Conservation (phyloP, 1,140 invertebrate species). For the Drosophila kohkoa region DNA sequence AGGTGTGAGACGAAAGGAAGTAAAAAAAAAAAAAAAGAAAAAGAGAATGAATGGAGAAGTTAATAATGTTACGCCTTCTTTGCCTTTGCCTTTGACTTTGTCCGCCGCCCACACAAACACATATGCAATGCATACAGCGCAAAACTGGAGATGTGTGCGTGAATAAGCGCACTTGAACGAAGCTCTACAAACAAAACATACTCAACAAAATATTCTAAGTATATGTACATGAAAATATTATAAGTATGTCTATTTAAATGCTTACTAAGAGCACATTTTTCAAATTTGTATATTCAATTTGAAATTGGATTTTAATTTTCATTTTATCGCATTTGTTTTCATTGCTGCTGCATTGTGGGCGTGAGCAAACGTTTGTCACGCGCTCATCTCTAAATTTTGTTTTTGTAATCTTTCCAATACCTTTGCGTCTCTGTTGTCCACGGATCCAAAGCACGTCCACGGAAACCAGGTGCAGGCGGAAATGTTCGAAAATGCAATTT, state of each 20-base stretch:
- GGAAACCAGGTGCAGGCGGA: slow-evolving; percentile 78
- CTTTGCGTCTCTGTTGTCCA: slow-evolving; percentile 84
- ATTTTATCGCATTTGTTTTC: not conserved
- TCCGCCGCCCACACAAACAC: slow-evolving; percentile 49
- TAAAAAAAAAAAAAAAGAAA: not conserved
- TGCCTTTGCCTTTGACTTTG: slow-evolving; percentile 28
- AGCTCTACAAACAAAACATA: not conserved
- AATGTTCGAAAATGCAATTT: slow-evolving; percentile 84
- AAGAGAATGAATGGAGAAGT: slow-evolving; percentile 4
- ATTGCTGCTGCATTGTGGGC: not conserved
- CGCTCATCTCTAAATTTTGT: slow-evolving; percentile 32
- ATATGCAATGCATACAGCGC: slow-evolving; percentile 29
- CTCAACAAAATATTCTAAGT: not conserved
- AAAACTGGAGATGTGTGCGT: slow-evolving; percentile 16
- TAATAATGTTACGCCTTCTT: slow-evolving; percentile 5
- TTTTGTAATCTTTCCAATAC: slow-evolving; percentile 45
- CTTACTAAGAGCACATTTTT: not conserved
- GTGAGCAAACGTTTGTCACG: slow-evolving; percentile 22
- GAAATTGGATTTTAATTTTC: not conserved
- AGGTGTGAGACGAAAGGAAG: not conserved
- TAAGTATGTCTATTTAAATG: not conserved
- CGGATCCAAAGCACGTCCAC: slow-evolving; percentile 83
- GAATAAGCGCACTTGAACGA: not conserved
- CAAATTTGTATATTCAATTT: not conserved
- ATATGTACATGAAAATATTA: not conserved